Base-by-base conservation (phyloP, 1,140 invertebrate genomes). In the Drosophila nannoptera region DNA sequence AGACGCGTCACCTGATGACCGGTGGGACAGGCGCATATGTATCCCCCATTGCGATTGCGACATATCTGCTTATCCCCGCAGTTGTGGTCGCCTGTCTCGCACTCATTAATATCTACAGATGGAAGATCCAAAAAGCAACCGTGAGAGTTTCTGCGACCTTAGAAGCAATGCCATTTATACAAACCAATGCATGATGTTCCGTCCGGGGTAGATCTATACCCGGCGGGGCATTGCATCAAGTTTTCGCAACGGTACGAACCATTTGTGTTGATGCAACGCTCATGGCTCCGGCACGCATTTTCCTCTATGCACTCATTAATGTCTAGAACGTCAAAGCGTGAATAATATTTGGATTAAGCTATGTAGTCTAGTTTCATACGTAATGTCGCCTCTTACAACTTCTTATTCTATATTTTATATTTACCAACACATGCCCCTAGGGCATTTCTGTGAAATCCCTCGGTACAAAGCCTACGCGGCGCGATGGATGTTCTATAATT, bases 51-150 rank as follows among this genome's bases (percentile, higher is more conserved):
- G 4, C 92, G 90, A 88, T 97, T 97, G 46, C 92, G 92, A 77
- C 96, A 97, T 2, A 91, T 90, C 87, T 96, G 95, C n/a, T 92
- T 91, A 0, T 90, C 87, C 0, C 90, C 91, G 78, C 96, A 97
- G 72, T 92, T 92, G 55, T 94, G 93, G 22, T 90, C 92, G 0
- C 92, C 92, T 5, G 92, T 91, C 0, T 90, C 83, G 73, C 94
- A 96, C 80, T 96, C 95, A 77, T 96, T 92, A 7, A 95, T 90
- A 83, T 93, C 93, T 92, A 33, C 14, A 12, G 12, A 22, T 40
- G 8, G n/a, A 8, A 42, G 11, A 36, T 36, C 8, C 35, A 7
- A 7, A 36, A 36, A 9, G 6, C 8, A 9, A 7, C 33, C 33
- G 33, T 35, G 35, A 36, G 22, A 2, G 35, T 36, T 4, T 36